These are phyloP conservation scores for Cerastoderma edule DNA, from an alignment of 2,888 invertebrate genomes.

Conservation along the genomic window DNA sequence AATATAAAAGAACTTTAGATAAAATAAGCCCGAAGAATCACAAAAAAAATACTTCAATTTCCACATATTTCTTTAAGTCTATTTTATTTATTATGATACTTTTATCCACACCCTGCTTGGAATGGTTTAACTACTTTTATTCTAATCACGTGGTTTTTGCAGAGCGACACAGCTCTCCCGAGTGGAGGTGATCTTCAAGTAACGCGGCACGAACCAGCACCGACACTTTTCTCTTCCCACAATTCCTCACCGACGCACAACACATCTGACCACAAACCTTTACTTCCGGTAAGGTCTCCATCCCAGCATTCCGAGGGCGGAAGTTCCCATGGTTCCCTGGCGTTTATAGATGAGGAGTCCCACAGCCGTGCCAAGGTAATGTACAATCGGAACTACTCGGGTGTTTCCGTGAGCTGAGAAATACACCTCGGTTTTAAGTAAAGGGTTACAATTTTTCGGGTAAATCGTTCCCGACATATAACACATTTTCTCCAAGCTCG, in stretches of 20 bases:
- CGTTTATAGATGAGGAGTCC: conserved; percentile 56
- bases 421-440: no score
- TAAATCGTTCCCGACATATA: no score
- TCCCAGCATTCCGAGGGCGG: conserved; percentile 35
- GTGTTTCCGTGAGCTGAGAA: no score
- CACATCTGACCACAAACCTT: conserved; percentile 52
- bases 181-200: conserved; percentile 47
- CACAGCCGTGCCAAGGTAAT: conserved; percentile 31
- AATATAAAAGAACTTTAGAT: no score
- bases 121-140: no score
- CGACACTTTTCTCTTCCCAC: conserved; percentile 32
- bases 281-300: conserved; percentile 42
- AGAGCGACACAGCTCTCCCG: conserved; percentile 52
- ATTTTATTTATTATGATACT: no score
- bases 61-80: no score
- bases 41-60: no score
- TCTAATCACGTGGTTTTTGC: conserved; percentile 30
- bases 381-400: not conserved
- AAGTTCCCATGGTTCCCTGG: conserved; percentile 59
- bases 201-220: conserved; percentile 40
- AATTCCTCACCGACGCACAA: conserved; percentile 47
- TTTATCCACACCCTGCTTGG: no score
- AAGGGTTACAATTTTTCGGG: no score
- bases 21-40: no score
- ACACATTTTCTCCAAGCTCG: no score